Conservation (phyloP, 1,140 invertebrate genomes). For the Caenorhabditis tropicalis region DNA sequence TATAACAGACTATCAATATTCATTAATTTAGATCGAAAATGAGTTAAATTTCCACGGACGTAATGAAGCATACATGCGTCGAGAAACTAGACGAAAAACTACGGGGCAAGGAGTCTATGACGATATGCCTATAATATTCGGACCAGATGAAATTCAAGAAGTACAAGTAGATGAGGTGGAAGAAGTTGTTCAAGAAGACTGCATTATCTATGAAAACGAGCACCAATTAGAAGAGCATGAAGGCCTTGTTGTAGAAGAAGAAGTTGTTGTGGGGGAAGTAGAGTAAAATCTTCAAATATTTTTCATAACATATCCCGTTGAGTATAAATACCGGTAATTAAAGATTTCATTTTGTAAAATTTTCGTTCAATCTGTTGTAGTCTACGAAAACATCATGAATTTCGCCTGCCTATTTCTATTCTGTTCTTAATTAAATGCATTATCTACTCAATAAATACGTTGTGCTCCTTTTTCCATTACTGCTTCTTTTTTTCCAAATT, state of each 20-base stretch:
- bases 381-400: not conserved
- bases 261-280: not conserved
- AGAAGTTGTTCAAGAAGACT: constrained; percentile 14
- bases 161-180: not conserved
- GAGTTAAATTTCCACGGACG: constrained; percentile 20
- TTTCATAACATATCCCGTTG: not conserved
- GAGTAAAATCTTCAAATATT: not conserved
- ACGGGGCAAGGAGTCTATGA: not conserved
- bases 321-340: not conserved
- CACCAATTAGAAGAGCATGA: not conserved
- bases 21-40: not conserved
- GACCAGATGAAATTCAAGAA: not conserved
- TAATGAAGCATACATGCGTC: not conserved
- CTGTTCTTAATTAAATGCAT: not conserved
- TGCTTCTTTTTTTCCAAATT: not conserved
- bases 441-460: constrained; percentile 13
- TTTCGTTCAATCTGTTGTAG: not conserved
- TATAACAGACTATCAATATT: not conserved
- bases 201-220: constrained; percentile 7
- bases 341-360: not conserved
- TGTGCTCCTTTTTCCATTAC: not conserved
- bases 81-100: not conserved
- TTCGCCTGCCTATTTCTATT: constrained; percentile 76
- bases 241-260: not conserved
- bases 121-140: constrained; percentile 16